A percentile compares a stretch with the other conserved stretches of the same genome.
Evolutionary conservation across 2,797 vertebrate species (phyloP).

Genomic region (Coregonus ussuriensis): DNA sequence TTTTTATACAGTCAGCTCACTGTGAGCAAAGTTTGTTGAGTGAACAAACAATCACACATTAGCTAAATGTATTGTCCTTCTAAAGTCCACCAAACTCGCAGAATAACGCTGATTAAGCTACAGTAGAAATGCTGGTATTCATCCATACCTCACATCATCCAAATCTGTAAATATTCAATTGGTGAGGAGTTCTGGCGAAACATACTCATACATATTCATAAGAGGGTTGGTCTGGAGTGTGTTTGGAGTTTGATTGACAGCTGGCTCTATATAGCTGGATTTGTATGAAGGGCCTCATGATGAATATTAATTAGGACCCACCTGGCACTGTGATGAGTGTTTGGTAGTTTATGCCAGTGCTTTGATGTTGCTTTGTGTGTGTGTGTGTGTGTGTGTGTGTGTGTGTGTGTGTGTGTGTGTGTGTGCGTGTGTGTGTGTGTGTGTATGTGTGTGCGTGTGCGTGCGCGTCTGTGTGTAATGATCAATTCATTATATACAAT

Average conservation of each 20-base stretch:
- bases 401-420: neutral
- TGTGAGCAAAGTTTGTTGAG: too few relatives aligned
- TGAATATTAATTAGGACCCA: constrained; percentile 41
- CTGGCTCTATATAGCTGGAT: constrained; percentile 24
- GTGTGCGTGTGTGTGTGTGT: constrained; percentile 5
- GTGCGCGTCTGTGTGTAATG: too few relatives aligned
- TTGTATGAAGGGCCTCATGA: constrained; percentile 6
- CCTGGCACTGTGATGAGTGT: neutral
- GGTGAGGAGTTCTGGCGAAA: neutral
- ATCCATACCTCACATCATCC: neutral
- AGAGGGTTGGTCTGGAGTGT: neutral
- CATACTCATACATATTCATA: constrained; percentile 33
- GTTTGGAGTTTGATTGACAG: constrained; percentile 48
- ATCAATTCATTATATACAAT: too few relatives aligned
- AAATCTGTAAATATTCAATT: neutral
- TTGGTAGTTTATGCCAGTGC: neutral
- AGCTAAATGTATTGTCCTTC: too few relatives aligned
- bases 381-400: constrained; percentile 19
- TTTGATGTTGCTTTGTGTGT: constrained; percentile 1
- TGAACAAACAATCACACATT: too few relatives aligned
- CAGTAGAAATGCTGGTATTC: too few relatives aligned
- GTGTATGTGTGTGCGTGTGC: too few relatives aligned
- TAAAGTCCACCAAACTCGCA: too few relatives aligned
- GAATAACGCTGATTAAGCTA: too few relatives aligned
- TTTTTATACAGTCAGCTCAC: too few relatives aligned